Evolutionary conservation across 2,888 invertebrate species (phyloP), one percentile per base, ranked within the genome.

Genomic region (Brenthis ino): DNA sequence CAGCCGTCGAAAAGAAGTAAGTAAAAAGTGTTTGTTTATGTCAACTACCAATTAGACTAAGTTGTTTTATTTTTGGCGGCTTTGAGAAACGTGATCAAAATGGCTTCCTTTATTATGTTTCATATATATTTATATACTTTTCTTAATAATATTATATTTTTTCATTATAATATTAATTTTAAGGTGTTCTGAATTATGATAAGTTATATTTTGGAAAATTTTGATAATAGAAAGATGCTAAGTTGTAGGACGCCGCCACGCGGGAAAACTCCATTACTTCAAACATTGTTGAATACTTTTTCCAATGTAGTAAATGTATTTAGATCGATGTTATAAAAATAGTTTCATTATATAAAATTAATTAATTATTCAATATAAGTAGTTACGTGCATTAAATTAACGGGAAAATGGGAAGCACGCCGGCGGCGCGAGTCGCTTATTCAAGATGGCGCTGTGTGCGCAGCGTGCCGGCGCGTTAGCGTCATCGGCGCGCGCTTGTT

Each of bases 1-100:
- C 95, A 88, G 95, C 95, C 80, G 91, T 94, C 75, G 94, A 95
- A 85, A 94, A 93, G 85, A 94, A 94, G 95, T 95, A 93, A 95
- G 95, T 95, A 82, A 74, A 76, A 77, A 76, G 74, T 28, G 75
- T 70, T 55, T 67, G 50, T 53, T 64, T 50, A 67, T 63, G 20
- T 56, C 50, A 75, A 74, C 80, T 70, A 77, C 69, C 72, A 57
- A 37, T 56, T 74, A 77, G 72, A 80, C n/a, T 51, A 81, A 81
- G 70, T 64, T 64, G 72, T 70, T 73, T 73, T 76, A 76, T 75
- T 89, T 92, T 93, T 92, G 91, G 92, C 92, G 92, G 91, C 87
- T 86, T 85, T 77, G 74, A 76, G 76, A 85, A 86, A 86, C 88
- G 86, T 89, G 89, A 91, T 87, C 93, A 94, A 94, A 93, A 94